Percentiles rank a stretch among this genome's conserved stretches.
These are phyloP conservation scores for Leucophora obtusa DNA, from an alignment of 2,888 invertebrate species.

Conservation along the genomic window DNA sequence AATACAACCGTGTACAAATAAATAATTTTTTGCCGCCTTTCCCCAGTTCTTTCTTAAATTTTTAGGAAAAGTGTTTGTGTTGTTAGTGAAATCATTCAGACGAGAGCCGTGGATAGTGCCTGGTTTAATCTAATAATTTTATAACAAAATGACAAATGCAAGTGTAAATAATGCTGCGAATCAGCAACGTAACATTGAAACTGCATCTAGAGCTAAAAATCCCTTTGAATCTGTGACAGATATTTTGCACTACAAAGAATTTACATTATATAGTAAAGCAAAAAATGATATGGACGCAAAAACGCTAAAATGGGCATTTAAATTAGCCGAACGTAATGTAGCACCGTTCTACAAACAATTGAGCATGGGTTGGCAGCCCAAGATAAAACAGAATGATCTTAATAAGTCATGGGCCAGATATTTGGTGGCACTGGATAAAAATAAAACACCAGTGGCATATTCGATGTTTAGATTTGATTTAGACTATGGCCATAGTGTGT, in stretches of 20 bases:
- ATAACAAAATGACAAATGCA: slow-evolving; percentile 69
- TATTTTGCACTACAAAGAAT: slow-evolving; percentile 69
- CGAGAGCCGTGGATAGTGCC: too few species aligned
- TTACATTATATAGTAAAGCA: slow-evolving; percentile 72
- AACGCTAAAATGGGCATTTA: slow-evolving; percentile 77
- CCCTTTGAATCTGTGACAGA: slow-evolving; percentile 73
- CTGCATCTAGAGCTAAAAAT: slow-evolving; percentile 74
- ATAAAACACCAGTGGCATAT: slow-evolving; percentile 82
- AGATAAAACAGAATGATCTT: slow-evolving; percentile 83
- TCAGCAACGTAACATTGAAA: slow-evolving; percentile 76
- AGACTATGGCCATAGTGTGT: slow-evolving; percentile 83
- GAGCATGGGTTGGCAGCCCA: slow-evolving; percentile 83
- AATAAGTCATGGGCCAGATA: slow-evolving; percentile 83
- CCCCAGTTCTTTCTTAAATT: slow-evolving; percentile 7
- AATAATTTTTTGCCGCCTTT: slow-evolving; percentile 52
- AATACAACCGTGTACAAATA: slow-evolving; percentile 22
- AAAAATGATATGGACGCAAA: slow-evolving; percentile 75
- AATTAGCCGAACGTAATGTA: slow-evolving; percentile 77
- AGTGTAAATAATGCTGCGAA: slow-evolving; percentile 69
- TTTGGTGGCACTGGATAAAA: slow-evolving; percentile 80
- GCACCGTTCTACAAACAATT: slow-evolving; percentile 74
- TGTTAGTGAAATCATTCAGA: neutral
- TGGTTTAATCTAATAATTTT: neutral
- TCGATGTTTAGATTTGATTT: slow-evolving; percentile 87
- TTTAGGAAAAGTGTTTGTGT: neutral